Conservation (phyloP, 2,888 invertebrate genomes). For the Lepidocyrtoides sp. region DNA sequence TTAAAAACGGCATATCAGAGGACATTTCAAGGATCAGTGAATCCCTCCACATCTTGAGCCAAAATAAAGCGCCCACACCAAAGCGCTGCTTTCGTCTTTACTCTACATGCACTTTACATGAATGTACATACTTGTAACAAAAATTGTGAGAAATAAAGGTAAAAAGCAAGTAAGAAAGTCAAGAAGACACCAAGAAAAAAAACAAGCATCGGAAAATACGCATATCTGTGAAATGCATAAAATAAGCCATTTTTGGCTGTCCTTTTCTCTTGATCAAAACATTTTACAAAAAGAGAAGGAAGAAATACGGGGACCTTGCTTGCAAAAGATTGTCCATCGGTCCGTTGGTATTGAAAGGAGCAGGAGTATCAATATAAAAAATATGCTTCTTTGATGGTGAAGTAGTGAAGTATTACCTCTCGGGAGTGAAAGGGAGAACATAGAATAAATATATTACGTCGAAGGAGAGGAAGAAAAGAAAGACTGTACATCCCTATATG, state of each 20-base stretch:
- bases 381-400: conserved; percentile 54
- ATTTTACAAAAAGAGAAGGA: conserved; percentile 18
- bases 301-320: not conserved
- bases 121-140: conserved; percentile 39
- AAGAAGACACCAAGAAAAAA: conserved; percentile 23
- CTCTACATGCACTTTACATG: not conserved
- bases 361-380: conserved; percentile 61
- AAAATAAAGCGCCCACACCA: conserved; percentile 64
- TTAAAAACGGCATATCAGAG: conserved; percentile 80
- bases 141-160: conserved; percentile 66
- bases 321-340: conserved; percentile 30
- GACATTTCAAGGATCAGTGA: conserved; percentile 80
- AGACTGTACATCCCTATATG: conserved; percentile 3
- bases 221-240: conserved; percentile 56
- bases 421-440: conserved; percentile 49
- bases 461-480: conserved; percentile 29
- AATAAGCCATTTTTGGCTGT: conserved; percentile 50
- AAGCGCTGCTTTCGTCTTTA: not conserved
- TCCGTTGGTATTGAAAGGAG: conserved; percentile 27
- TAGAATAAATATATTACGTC: conserved; percentile 43
- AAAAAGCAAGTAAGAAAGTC: conserved; percentile 28
- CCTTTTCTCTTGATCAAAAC: conserved; percentile 45
- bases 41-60: conserved; percentile 72
- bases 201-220: not conserved
- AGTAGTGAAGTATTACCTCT: conserved; percentile 57